A percentile compares a stretch with the other conserved stretches of the same genome.
Conservation (phyloP, 2,797 vertebrate species). For the Phrynocephalus forsythii region DNA sequence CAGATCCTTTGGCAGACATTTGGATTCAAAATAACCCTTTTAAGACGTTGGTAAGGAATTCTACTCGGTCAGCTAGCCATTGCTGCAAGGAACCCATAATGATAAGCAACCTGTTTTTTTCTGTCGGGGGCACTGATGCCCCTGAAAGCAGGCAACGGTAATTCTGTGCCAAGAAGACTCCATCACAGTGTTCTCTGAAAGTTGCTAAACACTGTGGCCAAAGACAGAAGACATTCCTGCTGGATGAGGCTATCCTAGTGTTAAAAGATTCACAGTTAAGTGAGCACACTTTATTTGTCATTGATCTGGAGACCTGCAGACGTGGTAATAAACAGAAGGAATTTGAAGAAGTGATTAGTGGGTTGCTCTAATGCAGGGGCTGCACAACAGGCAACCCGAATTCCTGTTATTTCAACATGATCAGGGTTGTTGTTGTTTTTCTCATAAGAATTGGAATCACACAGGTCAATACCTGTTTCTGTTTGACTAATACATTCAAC, state of each 20-base stretch:
- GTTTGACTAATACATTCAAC: no score
- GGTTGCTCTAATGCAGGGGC: not conserved
- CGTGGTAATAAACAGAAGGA: not conserved
- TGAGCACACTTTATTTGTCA: not conserved
- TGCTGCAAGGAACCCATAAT: not conserved
- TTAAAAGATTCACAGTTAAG: not conserved
- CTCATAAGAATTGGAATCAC: not conserved
- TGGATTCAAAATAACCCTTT: conserved; percentile 28
- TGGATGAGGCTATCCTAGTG: not conserved
- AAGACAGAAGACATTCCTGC: not conserved
- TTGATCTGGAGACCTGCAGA: not conserved
- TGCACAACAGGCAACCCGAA: not conserved
- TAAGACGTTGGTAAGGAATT: not conserved
- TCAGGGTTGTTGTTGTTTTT: not conserved
- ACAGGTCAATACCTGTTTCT: no score
- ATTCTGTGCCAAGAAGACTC: fast-evolving
- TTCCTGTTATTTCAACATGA: not conserved
- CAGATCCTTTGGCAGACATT: not conserved
- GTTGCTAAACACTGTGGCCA: conserved; percentile 31
- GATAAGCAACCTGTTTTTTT: conserved; percentile 18
- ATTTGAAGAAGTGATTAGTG: not conserved
- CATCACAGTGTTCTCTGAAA: conserved; percentile 33
- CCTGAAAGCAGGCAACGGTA: not conserved
- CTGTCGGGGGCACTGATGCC: conserved; percentile 28
- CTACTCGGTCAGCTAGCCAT: not conserved